A percentile compares a stretch with the other conserved stretches of the same genome.
Evolutionary conservation across 2,113 vertebrate species (phyloP).

Genomic region (Macquaria ambigua): DNA sequence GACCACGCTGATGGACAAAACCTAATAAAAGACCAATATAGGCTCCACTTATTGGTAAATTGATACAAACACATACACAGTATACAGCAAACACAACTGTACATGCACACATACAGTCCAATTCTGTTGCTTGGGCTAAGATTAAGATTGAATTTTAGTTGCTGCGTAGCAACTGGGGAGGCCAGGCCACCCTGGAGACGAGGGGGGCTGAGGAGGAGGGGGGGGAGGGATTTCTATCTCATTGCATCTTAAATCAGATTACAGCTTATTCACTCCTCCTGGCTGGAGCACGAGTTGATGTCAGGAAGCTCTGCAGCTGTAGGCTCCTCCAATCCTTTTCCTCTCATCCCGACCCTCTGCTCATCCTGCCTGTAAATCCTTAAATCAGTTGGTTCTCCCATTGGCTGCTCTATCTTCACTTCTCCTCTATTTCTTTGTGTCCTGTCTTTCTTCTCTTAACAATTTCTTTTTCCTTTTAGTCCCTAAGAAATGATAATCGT

Average conservation of each 20-base stretch:
- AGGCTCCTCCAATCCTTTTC: conserved; percentile 1
- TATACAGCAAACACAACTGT: not conserved
- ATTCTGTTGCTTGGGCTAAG: conserved; percentile 39
- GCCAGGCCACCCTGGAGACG: conserved; percentile 44
- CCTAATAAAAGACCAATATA: not conserved
- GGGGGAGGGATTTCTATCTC: conserved; percentile 41
- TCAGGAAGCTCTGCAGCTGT: conserved; percentile 53
- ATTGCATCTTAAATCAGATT: conserved; percentile 68
- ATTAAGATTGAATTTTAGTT: conserved; percentile 61
- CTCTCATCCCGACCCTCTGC: not conserved
- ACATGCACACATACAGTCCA: conserved; percentile 10
- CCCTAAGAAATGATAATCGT: not conserved
- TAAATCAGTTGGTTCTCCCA: conserved; percentile 3
- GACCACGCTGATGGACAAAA: not conserved
- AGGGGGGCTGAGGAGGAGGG: not conserved
- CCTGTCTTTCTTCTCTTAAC: not conserved
- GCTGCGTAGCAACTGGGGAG: conserved; percentile 63
- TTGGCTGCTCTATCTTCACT: not conserved
- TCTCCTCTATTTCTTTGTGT: not conserved
- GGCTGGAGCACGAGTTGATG: conserved; percentile 32
- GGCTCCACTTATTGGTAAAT: not conserved
- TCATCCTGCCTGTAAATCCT: conserved; percentile 3
- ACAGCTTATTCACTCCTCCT: conserved; percentile 49
- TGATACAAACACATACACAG: not conserved
- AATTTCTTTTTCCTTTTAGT: not conserved